These are phyloP conservation scores for Patella depressa DNA, from an alignment of 2,888 invertebrate genomes.

Conservation along the genomic window DNA sequence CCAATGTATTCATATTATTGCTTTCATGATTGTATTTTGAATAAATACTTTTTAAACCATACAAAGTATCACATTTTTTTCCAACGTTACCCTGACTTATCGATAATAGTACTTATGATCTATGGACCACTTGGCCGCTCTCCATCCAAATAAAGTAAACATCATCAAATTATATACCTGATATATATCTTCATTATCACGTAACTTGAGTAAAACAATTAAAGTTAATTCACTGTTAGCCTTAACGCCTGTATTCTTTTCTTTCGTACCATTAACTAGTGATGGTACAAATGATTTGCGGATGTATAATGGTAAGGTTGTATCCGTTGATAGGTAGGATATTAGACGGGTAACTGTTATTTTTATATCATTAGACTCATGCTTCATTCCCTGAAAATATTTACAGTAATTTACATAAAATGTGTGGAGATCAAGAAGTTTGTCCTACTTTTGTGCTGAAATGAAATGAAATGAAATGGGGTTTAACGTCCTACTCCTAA, in stretches of 20 bases:
- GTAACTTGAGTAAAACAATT: slow-evolving; percentile 85
- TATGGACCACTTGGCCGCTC: not conserved
- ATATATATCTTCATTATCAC: slow-evolving; percentile 75
- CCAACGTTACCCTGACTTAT: not conserved
- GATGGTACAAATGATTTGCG: slow-evolving; percentile 84
- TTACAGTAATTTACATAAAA: not conserved
- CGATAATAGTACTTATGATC: not conserved
- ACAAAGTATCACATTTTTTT: not conserved
- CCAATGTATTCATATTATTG: too few relatives aligned
- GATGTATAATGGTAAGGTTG: slow-evolving; percentile 75
- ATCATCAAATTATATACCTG: slow-evolving; percentile 45
- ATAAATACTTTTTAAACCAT: not conserved
- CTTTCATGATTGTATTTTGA: too few relatives aligned
- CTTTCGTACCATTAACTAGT: slow-evolving; percentile 97
- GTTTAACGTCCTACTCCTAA: too few relatives aligned
- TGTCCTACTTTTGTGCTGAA: too few relatives aligned
- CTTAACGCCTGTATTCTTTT: slow-evolving; percentile 95
- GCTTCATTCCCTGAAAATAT: slow-evolving; percentile 79
- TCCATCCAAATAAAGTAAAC: not conserved
- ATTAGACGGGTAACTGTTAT: slow-evolving; percentile 88
- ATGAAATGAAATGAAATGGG: too few relatives aligned
- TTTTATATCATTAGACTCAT: slow-evolving; percentile 93
- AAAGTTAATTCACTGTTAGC: slow-evolving; percentile 94
- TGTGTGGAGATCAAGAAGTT: not conserved
- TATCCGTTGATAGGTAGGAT: slow-evolving; percentile 80